phyloP scores from a whole-genome alignment of 2,797 vertebrate species.

The Limnodromus scolopaceus region DNA sequence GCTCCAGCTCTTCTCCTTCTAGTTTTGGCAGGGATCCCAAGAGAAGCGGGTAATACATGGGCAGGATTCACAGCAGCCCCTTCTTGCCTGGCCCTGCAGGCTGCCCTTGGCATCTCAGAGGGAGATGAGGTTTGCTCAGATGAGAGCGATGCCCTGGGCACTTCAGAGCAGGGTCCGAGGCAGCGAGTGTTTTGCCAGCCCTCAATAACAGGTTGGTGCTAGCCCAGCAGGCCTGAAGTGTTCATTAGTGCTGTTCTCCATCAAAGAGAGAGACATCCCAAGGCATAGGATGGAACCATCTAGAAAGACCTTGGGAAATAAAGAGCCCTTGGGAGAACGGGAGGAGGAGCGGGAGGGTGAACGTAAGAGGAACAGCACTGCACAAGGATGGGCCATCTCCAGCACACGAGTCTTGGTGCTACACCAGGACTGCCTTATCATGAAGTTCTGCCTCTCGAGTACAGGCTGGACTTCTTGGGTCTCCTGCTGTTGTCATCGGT shows the following conservation, averaged over 20 bases:
- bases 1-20: neutral
- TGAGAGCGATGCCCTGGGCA: neutral
- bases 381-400: fast-evolving
- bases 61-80: neutral
- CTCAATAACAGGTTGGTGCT: neutral
- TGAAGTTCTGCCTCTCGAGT: neutral
- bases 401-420: fast-evolving
- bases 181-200: neutral
- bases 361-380: neutral
- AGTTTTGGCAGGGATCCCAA: neutral
- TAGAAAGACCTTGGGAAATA: neutral
- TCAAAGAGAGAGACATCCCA: neutral
- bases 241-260: neutral
- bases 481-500: neutral
- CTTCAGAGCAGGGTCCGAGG: neutral
- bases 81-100: neutral
- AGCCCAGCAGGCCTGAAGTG: neutral
- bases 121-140: neutral
- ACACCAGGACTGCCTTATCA: neutral
- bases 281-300: neutral
- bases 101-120: neutral
- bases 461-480: neutral
- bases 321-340: neutral
- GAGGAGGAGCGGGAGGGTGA: neutral
- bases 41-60: fast-evolving